Conservation (phyloP, 2,888 invertebrate species). For the Chloroclystis v-ata region DNA sequence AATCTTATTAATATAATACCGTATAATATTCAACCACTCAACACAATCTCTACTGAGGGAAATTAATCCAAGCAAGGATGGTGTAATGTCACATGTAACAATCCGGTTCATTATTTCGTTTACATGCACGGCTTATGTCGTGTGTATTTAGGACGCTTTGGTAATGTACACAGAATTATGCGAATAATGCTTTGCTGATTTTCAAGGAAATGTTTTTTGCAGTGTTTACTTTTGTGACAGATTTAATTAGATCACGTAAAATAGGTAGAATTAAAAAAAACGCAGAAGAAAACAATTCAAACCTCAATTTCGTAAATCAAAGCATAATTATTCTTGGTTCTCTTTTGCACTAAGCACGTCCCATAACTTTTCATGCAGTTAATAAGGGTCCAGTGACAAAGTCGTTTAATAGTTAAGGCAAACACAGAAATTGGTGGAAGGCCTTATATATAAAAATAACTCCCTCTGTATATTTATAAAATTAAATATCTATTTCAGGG, state of each 20-base stretch:
- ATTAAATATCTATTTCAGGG: no score
- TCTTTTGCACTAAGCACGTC: slow-evolving; percentile 9
- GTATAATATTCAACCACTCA: slow-evolving; percentile 23
- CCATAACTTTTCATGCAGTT: slow-evolving; percentile 28
- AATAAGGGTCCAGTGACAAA: slow-evolving; percentile 27
- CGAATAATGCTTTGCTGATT: no score
- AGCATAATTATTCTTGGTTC: slow-evolving; percentile 2
- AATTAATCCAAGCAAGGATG: slow-evolving; percentile 24
- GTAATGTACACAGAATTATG: background rate
- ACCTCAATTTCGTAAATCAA: no score
- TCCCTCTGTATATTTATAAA: no score
- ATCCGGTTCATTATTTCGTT: slow-evolving; percentile 3
- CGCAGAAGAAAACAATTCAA: no score
- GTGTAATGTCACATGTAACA: slow-evolving; percentile 8
- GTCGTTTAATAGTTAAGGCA: slow-evolving; percentile 26
- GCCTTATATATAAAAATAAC: no score
- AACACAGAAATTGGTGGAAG: slow-evolving; percentile 20
- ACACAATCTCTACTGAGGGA: slow-evolving; percentile 22
- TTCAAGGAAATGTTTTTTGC: no score
- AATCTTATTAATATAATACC: slow-evolving; percentile 4
- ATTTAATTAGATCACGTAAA: no score
- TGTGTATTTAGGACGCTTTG: background rate
- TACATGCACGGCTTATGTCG: background rate
- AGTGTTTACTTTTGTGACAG: no score
- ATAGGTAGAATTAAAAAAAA: no score